Conservation (phyloP, 1,140 invertebrate species). For the Psix sp. region DNA sequence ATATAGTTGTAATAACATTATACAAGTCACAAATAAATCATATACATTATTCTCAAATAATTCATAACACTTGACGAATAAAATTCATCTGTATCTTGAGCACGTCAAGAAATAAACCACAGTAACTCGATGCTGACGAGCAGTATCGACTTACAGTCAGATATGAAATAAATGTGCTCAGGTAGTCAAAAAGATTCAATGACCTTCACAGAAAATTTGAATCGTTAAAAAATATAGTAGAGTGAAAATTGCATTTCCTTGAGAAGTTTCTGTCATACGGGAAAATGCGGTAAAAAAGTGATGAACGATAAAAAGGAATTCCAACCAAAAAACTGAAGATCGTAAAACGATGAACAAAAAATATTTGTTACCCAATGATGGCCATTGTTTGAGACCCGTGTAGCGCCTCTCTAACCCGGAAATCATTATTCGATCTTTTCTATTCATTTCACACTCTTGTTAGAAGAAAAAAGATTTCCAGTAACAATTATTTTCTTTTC, state of each 20-base stretch:
- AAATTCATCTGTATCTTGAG: too few relatives aligned
- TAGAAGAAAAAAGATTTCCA: too few relatives aligned
- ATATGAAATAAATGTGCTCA: conserved; percentile 62
- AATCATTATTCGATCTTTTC: too few relatives aligned
- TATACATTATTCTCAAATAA: too few relatives aligned
- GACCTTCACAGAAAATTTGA: conserved; percentile 34
- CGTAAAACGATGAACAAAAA: conserved; percentile 14
- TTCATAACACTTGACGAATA: too few relatives aligned
- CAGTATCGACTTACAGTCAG: conserved; percentile 53
- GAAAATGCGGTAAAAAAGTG: conserved; percentile 22
- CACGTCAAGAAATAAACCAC: conserved; percentile 51
- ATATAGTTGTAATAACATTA: too few relatives aligned
- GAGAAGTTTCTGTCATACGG: conserved; percentile 9
- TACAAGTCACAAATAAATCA: too few relatives aligned
- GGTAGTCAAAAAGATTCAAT: conserved; percentile 57
- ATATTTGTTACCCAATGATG: conserved; percentile 15
- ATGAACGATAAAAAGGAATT: conserved; percentile 23
- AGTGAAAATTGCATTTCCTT: conserved; percentile 44
- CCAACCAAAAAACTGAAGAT: too few relatives aligned
- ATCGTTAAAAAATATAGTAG: conserved; percentile 11
- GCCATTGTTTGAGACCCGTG: conserved; percentile 9
- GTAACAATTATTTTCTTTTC: too few relatives aligned
- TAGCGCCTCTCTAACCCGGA: too few relatives aligned
- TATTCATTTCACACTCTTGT: too few relatives aligned
- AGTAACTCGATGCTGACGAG: conserved; percentile 56